Evolutionary conservation across 2,797 vertebrate genomes (phyloP), one percentile per base, ranked within the genome.

Genomic region (Acrossocheilus wenchowensis): DNA sequence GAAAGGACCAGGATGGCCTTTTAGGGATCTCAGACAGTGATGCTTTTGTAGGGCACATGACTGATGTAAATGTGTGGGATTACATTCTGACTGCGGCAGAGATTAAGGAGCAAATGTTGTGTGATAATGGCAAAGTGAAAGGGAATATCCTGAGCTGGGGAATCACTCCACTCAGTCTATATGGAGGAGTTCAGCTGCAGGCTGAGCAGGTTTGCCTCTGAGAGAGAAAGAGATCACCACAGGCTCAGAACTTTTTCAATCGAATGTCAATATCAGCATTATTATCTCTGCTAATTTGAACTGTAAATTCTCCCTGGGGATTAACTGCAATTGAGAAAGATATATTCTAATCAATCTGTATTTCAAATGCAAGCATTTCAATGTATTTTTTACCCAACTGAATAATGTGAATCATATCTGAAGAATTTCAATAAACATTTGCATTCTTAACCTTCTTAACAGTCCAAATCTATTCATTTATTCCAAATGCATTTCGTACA

Each of bases 111-210:
- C 95, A 96, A 72, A 94, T 95, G 75, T 89, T 87, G 14, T 97
- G 96, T 83, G 93, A 64, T 91, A 92, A 87, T 87, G 71, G 52
- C 86, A 88, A 81, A 1, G 2, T 34, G 8, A 87, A 85, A 87
- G 97, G 96, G 26, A 96, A 97, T 0, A 84, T 97, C 78, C 78
- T 98, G 36, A 95, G 95, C 48, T 98, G 96, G 97, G 96, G 96
- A 12, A 89, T 93, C n/a, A 96, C 95, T 4, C 89, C 89, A 21
- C 92, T 97, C 71, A 94, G 93, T 50, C 88, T 97, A 5, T 94
- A 93, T 0, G 96, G 96, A 1, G 97, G 96, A 0, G 95, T 95
- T 50, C 89, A 95, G 14, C 92, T 98, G 88, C 94, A 95, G 52
- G 82, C 81, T 14, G 95, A 96, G 88, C 91, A 94, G 89, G 96